Conservation (phyloP, 2,113 vertebrate species). For the Calidris pygmaea region DNA sequence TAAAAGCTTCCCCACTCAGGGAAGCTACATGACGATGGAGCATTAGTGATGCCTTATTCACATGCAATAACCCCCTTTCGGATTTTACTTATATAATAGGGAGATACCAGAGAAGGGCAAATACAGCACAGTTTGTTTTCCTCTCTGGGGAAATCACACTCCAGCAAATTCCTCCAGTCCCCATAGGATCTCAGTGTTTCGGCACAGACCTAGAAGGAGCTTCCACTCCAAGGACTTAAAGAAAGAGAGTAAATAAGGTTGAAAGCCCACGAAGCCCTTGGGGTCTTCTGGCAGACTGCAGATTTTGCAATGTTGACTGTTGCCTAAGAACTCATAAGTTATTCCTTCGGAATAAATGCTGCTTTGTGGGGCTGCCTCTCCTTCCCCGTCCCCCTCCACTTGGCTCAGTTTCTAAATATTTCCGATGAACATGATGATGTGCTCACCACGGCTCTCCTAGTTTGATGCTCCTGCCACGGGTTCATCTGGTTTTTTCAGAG, state of each 20-base stretch:
- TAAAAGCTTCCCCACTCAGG: not conserved
- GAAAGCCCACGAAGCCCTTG: conserved; percentile 27
- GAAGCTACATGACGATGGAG: not conserved
- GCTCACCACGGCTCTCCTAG: not conserved
- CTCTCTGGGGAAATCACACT: not conserved
- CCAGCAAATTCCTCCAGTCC: not conserved
- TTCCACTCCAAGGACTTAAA: conserved; percentile 23
- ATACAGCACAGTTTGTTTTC: not conserved
- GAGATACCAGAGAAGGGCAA: not conserved
- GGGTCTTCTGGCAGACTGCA: conserved; percentile 12
- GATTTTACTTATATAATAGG: not conserved
- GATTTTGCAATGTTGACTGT: conserved; percentile 53
- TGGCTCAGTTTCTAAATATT: not conserved
- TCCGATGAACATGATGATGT: not conserved
- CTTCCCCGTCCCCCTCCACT: not conserved
- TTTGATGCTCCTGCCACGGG: not conserved
- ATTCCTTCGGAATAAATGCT: conserved; percentile 11
- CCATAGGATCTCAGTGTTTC: not conserved
- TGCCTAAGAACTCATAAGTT: conserved; percentile 49
- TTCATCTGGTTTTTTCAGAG: not conserved
- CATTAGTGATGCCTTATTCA: not conserved
- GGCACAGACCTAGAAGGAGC: not conserved
- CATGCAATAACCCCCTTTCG: not conserved
- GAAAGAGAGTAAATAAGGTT: conserved; percentile 53
- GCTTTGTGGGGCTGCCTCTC: not conserved